A percentile compares a stretch with the other conserved stretches of the same genome.
Evolutionary conservation across 1,140 invertebrate genomes (phyloP).

Genomic region (Acyrthosiphon pisum): DNA sequence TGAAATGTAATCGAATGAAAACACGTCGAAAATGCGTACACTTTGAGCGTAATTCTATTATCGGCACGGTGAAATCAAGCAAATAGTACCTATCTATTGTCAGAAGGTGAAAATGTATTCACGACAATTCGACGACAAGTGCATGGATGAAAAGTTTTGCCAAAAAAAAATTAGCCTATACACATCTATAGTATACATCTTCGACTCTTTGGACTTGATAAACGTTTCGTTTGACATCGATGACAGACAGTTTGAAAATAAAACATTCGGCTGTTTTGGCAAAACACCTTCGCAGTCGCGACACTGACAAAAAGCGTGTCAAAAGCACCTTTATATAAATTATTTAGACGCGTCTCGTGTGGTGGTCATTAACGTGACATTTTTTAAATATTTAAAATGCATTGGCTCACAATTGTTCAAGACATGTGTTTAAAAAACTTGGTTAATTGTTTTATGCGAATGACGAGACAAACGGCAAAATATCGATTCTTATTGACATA

Average conservation of each 20-base stretch:
- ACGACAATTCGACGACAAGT: neutral
- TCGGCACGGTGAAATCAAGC: neutral
- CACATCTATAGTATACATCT: neutral
- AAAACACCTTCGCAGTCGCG: neutral
- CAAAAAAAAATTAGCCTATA: neutral
- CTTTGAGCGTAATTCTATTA: neutral
- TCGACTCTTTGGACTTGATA: neutral
- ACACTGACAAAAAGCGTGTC: neutral
- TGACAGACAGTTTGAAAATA: constrained; percentile 43
- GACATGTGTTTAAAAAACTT: neutral
- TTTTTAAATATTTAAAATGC: neutral
- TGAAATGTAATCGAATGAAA: neutral
- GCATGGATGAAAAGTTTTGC: neutral
- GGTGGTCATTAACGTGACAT: neutral
- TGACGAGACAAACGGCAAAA: neutral
- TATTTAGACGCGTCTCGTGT: neutral
- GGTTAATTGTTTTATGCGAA: neutral
- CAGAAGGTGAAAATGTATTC: neutral
- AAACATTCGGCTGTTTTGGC: neutral
- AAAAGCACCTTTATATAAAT: neutral
- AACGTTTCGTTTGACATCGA: neutral
- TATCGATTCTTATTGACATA: neutral
- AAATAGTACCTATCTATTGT: neutral
- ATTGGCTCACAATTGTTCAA: neutral
- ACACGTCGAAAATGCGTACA: neutral